Evolutionary conservation across 53 echinoderm and acorn worm genomes (phyloP), one percentile per base, ranked within the genome.

Genomic region (Echinometra lucunter): DNA sequence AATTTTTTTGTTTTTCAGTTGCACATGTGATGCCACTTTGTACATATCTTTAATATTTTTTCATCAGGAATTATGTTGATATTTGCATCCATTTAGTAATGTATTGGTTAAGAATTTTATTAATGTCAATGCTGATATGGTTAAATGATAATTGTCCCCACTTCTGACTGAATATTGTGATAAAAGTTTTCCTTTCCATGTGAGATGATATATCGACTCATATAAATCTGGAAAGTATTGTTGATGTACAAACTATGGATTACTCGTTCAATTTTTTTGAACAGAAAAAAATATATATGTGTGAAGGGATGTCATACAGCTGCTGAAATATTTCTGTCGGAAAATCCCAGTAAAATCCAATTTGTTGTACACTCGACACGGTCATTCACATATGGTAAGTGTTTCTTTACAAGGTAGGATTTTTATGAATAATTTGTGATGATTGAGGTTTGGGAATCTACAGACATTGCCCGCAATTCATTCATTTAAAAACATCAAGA

Each of bases 351-450:
- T 69, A 69, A 69, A 19, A 23, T 69, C 25, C 13, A 69, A 69
- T 21, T 10, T 69, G 25, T 10, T 6, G 69, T 9, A 28, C 85
- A 49, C 85, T 12, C 28, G 30, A 6, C 85, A 53, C 49, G 28
- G 49, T 85, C 35, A n/a, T n/a, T n/a, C n/a, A 85, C 30, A 47
- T 19, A 42, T 49, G 85, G 85, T 85, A 85, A 85, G 85, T 85
- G 82, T 82, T 85, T 83, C 15, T 40, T 8, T 47, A 81, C 85
- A 45, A 78, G 85, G 85, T 85, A 85, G 85, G 85, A 85, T 25
- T 21, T n/a, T 42, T 11, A 53, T 85, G 27, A 47, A 13, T 85
- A 45, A 40, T 75, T 37, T 69, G 0, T 53, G 12, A 40, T 78
- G 23, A 40, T 38, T 72, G 28, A 30, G 13, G 28, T 30, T 1